A percentile compares a stretch with the other conserved stretches of the same genome.
Evolutionary conservation across 2,113 vertebrate species (phyloP).

Genomic region (Aplodontia rufa): DNA sequence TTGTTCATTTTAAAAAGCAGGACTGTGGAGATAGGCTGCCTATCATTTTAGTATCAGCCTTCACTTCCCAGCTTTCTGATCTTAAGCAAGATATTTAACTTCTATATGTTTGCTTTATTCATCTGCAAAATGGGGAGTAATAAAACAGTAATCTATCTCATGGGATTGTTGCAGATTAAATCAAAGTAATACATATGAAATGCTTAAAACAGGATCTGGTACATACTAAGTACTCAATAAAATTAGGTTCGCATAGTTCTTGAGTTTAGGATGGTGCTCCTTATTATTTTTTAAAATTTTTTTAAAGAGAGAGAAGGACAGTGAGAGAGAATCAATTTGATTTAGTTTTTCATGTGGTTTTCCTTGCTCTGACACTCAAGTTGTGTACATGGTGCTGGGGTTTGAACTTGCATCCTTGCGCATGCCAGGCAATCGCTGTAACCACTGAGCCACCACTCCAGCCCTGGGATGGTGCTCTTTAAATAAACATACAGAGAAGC

Average conservation of each 20-base stretch:
- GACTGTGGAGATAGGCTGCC: neutral
- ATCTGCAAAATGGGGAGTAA: conserved; percentile 24
- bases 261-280: neutral
- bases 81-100: neutral
- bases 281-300: too few relatives aligned
- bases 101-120: neutral
- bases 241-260: neutral
- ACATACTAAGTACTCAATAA: neutral
- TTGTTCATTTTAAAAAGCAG: neutral
- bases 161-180: neutral
- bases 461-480: neutral
- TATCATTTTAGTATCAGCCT: neutral
- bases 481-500: neutral
- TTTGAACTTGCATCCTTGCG: too few relatives aligned
- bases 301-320: too few relatives aligned
- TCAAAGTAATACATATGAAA: neutral
- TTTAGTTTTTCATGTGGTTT: too few relatives aligned
- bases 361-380: too few relatives aligned
- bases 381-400: too few relatives aligned
- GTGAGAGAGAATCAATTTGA: too few relatives aligned
- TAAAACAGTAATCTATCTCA: neutral
- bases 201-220: neutral
- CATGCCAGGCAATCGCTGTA: too few relatives aligned
- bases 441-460: too few relatives aligned
- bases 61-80: neutral